Conservation (phyloP, 2,888 invertebrate species). For the Sisyra nigra region DNA sequence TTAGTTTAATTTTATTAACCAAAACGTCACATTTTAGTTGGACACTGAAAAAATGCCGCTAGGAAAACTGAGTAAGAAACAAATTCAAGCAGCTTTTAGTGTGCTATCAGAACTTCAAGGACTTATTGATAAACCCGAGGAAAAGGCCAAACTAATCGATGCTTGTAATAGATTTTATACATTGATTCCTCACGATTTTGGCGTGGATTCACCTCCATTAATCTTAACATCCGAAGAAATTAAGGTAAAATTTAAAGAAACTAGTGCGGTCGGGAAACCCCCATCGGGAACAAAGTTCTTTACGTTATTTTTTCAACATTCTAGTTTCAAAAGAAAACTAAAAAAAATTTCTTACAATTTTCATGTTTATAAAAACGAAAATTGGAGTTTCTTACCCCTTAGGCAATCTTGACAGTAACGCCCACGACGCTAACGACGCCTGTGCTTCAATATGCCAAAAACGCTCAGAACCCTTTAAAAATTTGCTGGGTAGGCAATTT, state of each 20-base stretch:
- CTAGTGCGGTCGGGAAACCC: too few species aligned
- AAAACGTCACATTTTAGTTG: too few species aligned
- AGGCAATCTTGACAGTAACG: too few species aligned
- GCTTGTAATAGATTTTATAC: conserved; percentile 91
- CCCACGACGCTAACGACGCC: too few species aligned
- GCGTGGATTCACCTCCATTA: conserved; percentile 64
- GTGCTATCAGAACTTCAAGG: conserved; percentile 58
- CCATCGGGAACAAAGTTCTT: too few species aligned
- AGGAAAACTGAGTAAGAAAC: conserved; percentile 84
- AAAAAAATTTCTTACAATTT: too few species aligned
- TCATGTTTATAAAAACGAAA: too few species aligned
- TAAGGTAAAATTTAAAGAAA: conserved; percentile 27
- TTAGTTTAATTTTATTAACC: background rate
- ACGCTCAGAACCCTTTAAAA: background rate
- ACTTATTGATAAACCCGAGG: conserved; percentile 32
- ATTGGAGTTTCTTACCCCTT: too few species aligned
- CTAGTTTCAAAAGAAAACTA: too few species aligned
- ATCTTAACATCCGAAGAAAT: conserved; percentile 63
- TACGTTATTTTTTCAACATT: too few species aligned
- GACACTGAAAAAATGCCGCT: conserved; percentile 97
- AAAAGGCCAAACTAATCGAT: conserved; percentile 47
- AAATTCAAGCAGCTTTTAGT: conserved; percentile 71
- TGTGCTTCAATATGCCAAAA: background rate
- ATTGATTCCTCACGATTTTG: conserved; percentile 89
- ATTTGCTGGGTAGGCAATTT: too few species aligned